Evolutionary conservation across 2,113 vertebrate genomes (phyloP), one percentile per base, ranked within the genome.

Genomic region (Aldabrachelys gigantea): DNA sequence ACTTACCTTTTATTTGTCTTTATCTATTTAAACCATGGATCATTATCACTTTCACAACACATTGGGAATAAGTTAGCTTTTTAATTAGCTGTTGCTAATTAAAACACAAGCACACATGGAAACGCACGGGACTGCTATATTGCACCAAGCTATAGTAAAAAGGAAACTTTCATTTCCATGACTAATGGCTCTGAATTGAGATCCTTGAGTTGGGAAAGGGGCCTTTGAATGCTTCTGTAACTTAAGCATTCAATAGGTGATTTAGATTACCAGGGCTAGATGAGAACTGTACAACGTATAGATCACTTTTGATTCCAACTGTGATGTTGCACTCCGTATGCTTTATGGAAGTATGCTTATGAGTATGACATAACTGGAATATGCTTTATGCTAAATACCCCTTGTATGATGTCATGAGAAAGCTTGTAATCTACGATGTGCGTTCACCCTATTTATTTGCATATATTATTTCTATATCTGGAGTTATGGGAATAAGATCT

Each of bases 61-160:
- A 59, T 84, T 91, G 76, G 53, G 38, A 93, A 94, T 93, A 84
- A 80, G 29, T 80, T 85, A 72, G 85, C 85, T 62, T 85, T 96
- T 94, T 41, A 96, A 97, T 97, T 97, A 96, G 19, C 81, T 82
- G 11, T 8, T 87, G 54, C 50, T 95, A 96, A 97, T 94, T 97
- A 92, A 96, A 96, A 93, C 56, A 47, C n/a, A 83, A 93, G 25
- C 59, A 19, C 72, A 17, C 76, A 41, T 79, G 44, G 50, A 90
- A 93, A 49, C 87, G 8, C 25, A 56, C 41, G 25, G 22, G 9
- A 53, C 59, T 81, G 16, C 10, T 59, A 8, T n/a, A 80, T 19
- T 65, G 21, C 49, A 81, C 5, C 8, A 56, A 84, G 52, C 81
- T 19, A 85, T 11, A 5, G 0, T 0, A 84, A 96, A 85, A 5